Conservation (phyloP, 2,113 vertebrate genomes). For the Herpailurus yagouaroundi region DNA sequence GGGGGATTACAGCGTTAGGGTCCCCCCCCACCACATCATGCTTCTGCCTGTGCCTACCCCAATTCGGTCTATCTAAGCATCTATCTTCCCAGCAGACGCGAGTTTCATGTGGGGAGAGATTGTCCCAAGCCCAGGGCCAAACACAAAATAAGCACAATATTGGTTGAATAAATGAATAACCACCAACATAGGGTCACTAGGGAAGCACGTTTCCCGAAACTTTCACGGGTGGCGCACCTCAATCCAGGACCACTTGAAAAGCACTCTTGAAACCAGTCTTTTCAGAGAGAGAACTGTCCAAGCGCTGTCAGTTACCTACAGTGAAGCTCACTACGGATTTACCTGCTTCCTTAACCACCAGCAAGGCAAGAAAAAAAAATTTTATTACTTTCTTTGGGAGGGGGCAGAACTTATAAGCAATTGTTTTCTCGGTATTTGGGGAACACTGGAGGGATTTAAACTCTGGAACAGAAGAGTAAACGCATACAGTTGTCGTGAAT, state of each 20-base stretch:
- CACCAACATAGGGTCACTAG: accelerated
- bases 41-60: neutral
- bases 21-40: too few species aligned
- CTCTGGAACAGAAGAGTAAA: neutral
- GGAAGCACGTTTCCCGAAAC: neutral
- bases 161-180: neutral
- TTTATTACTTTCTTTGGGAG: neutral
- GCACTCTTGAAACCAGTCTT: neutral
- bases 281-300: neutral
- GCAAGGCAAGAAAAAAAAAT: accelerated
- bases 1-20: neutral
- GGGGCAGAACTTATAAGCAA: neutral
- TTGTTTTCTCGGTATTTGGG: neutral
- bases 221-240: neutral
- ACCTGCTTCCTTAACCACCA: neutral
- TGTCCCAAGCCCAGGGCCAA: neutral
- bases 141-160: neutral
- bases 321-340: neutral
- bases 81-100: neutral
- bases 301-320: neutral
- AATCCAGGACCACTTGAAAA: neutral
- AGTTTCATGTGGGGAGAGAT: neutral
- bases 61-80: accelerated
- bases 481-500: neutral
- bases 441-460: neutral